Conservation (phyloP, 2,113 vertebrate genomes). For the Procavia capensis region DNA sequence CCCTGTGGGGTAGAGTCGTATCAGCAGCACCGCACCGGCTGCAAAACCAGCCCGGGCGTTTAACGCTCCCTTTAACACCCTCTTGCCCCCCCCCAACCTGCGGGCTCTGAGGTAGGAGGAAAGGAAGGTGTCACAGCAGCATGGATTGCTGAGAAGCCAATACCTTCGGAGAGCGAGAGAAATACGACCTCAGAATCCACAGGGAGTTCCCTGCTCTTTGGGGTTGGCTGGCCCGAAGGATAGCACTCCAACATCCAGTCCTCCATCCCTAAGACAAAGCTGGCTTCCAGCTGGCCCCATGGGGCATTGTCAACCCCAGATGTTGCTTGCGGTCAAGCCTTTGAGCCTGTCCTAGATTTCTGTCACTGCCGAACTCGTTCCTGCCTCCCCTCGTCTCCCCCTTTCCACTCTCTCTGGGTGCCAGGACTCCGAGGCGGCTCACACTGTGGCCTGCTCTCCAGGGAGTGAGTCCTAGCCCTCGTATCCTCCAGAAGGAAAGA, state of each 20-base stretch:
- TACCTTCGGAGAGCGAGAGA: not conserved
- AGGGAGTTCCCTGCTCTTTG: not conserved
- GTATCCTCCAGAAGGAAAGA: not conserved
- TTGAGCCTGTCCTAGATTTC: not conserved
- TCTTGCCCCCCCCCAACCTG: not conserved
- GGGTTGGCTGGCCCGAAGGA: not conserved
- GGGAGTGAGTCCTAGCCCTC: not conserved
- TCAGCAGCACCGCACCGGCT: not conserved
- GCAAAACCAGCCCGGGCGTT: not conserved
- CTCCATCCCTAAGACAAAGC: not conserved
- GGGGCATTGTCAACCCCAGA: constrained; percentile 39
- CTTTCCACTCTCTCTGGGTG: not conserved
- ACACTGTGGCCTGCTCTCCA: constrained; percentile 33
- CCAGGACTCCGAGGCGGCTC: not conserved
- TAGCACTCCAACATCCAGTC: not conserved
- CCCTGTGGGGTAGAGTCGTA: not conserved
- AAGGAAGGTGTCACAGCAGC: not conserved
- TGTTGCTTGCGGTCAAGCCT: constrained; percentile 38
- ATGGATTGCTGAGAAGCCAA: not conserved
- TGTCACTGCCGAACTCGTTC: not conserved
- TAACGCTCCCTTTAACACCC: not conserved
- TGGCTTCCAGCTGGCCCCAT: not conserved
- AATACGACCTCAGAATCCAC: constrained; percentile 11
- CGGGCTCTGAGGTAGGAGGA: not conserved
- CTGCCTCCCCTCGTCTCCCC: not conserved